phyloP scores from a whole-genome alignment of 2,888 invertebrate genomes.

The Colostygia pectinataria region DNA sequence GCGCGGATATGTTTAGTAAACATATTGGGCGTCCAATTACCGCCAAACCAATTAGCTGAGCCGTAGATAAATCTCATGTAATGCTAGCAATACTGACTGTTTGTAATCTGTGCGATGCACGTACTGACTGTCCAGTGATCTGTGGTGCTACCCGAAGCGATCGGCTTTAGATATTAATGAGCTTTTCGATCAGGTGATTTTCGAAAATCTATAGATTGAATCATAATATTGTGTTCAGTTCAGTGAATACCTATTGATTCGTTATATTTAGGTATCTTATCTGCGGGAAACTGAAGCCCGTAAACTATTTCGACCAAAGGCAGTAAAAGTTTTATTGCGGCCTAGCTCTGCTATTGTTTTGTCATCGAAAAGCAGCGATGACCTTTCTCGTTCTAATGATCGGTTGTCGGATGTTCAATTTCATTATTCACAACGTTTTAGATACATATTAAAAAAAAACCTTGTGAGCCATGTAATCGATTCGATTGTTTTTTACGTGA shows the following conservation, averaged over 20 bases:
- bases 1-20: constrained; percentile 19
- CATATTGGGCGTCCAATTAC: constrained; percentile 28
- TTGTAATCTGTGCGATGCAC: not conserved
- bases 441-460: too few species aligned
- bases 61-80: constrained; percentile 25
- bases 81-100: not conserved
- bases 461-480: too few species aligned
- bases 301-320: too few species aligned
- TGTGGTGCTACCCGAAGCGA: not conserved
- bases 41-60: constrained; percentile 21
- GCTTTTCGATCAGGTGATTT: constrained; percentile 1
- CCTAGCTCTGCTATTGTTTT: too few species aligned
- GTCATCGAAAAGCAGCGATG: too few species aligned
- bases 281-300: too few species aligned
- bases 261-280: too few species aligned
- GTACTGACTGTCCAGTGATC: not conserved
- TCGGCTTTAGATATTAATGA: not conserved
- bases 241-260: not conserved
- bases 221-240: not conserved
- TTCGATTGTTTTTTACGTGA: too few species aligned
- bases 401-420: too few species aligned
- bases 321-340: too few species aligned
- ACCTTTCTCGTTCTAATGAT: too few species aligned
- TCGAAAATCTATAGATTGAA: not conserved
- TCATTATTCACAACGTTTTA: too few species aligned